These are phyloP conservation scores for Clarias macrocephalus DNA, from an alignment of 2,113 vertebrate genomes.

Conservation along the genomic window DNA sequence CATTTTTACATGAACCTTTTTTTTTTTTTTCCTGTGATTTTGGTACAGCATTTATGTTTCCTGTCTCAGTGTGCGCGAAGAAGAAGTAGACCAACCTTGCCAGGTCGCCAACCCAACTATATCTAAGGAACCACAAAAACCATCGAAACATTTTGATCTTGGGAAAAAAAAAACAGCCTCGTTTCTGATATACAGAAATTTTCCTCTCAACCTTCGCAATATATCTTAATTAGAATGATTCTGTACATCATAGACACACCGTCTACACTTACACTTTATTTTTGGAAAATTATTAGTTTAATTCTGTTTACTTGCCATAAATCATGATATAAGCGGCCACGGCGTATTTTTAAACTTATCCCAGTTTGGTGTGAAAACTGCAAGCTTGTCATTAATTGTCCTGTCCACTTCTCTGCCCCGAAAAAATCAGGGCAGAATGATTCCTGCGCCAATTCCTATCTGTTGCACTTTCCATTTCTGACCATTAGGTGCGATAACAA, in stretches of 20 bases:
- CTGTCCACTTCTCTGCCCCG: neutral
- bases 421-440: neutral
- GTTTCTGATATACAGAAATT: neutral
- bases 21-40: neutral
- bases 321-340: neutral
- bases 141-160: neutral
- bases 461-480: neutral
- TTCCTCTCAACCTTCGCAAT: neutral
- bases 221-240: neutral
- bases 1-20: neutral
- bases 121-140: neutral
- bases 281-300: neutral
- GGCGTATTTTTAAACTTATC: neutral
- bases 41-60: neutral
- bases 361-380: neutral
- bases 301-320: neutral
- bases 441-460: neutral
- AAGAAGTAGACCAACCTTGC: neutral
- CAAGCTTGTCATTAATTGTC: neutral
- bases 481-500: neutral
- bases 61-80: neutral
- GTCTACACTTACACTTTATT: neutral
- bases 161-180: neutral
- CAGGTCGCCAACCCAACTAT: neutral
- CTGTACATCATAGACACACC: neutral